A percentile compares a stretch with the other conserved stretches of the same genome.
phyloP scores from a whole-genome alignment of 2,888 invertebrate species.

The Melieria picta region DNA sequence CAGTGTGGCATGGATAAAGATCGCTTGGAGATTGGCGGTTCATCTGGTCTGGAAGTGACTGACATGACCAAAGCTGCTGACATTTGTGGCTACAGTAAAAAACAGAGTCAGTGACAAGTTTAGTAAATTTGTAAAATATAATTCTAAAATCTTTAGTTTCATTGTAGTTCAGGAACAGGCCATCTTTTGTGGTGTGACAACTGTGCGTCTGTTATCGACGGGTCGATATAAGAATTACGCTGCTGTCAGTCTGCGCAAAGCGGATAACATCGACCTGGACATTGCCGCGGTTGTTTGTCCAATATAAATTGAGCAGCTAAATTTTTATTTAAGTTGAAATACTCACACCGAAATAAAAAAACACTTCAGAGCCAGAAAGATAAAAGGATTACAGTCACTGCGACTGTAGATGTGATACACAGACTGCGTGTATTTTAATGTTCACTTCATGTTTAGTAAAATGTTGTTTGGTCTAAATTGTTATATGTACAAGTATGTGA shows the following conservation, averaged over 20 bases:
- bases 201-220: constrained; percentile 82
- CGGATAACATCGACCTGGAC: constrained; percentile 63
- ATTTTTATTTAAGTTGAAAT: too few relatives aligned
- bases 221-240: constrained; percentile 85
- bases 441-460: too few relatives aligned
- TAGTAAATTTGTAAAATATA: neutral
- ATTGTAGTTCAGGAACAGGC: constrained; percentile 65
- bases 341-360: too few relatives aligned
- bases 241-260: constrained; percentile 74
- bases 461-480: too few relatives aligned
- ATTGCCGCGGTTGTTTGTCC: constrained; percentile 64
- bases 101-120: constrained; percentile 71
- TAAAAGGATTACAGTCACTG: too few relatives aligned
- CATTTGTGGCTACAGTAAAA: constrained; percentile 81
- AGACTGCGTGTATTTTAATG: too few relatives aligned
- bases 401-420: too few relatives aligned
- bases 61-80: constrained; percentile 78
- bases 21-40: constrained; percentile 86
- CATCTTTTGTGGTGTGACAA: constrained; percentile 81
- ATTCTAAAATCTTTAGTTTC: neutral
- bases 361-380: too few relatives aligned
- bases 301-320: constrained; percentile 51
- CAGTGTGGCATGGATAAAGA: constrained; percentile 68
- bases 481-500: too few relatives aligned
- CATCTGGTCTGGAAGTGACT: constrained; percentile 79